These are phyloP conservation scores for Sarcoramphus papa DNA, from an alignment of 2,797 vertebrate genomes.

Conservation along the genomic window DNA sequence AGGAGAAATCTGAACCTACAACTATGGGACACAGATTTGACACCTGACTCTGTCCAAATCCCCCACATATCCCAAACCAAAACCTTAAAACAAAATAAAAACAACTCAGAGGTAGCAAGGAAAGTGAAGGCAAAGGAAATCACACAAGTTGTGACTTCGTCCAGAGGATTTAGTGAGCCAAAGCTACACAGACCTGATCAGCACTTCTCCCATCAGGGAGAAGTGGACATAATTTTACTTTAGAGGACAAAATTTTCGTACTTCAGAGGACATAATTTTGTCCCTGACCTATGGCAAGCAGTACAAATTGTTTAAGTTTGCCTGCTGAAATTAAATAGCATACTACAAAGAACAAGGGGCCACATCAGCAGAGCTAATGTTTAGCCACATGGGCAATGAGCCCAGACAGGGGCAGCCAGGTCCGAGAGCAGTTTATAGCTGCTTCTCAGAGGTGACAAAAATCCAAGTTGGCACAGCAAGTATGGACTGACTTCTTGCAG, in stretches of 20 bases:
- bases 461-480: not conserved
- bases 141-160: not conserved
- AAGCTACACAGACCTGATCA: not conserved
- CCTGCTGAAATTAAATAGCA: not conserved
- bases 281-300: not conserved
- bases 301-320: not conserved
- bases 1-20: not conserved
- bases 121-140: not conserved
- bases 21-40: not conserved
- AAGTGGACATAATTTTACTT: not conserved
- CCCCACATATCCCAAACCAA: not conserved
- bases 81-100: not conserved
- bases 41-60: not conserved
- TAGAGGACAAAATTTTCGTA: not conserved
- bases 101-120: not conserved
- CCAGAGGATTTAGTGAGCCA: not conserved
- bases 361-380: not conserved
- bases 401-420: not conserved
- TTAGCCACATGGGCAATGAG: not conserved
- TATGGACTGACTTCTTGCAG: not conserved
- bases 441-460: not conserved
- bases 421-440: not conserved
- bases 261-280: not conserved
- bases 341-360: not conserved
- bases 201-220: not conserved